Base-by-base conservation (phyloP, 2,888 invertebrate species). In the Pseudococcus longispinus region DNA sequence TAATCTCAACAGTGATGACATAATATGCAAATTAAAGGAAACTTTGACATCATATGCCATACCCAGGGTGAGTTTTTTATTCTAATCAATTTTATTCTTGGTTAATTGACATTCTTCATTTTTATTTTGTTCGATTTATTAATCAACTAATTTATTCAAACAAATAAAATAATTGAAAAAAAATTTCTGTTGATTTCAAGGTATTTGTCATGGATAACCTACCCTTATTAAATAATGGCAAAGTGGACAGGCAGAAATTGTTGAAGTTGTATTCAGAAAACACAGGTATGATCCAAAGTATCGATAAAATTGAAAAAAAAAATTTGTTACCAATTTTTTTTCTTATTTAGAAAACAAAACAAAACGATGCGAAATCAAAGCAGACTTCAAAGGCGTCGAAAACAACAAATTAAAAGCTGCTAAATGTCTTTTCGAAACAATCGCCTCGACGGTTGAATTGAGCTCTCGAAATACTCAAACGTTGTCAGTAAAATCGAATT, bases 181-280 rank as follows among this genome's bases (percentile, higher is more conserved):
- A n/a, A n/a, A 4, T 37, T 37, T 37, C 9, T 37, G 5, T 37
- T 37, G 37, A 37, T 37, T 89, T 90, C 15, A 90, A 93, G 92
- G 93, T 95, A 0, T 93, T 95, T 26, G 91, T 95, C 0, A 91
- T 96, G 15, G 94, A 96, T 26, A 92, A 90, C n/a, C 93, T 97
- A 86, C 97, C 97, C 0, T 91, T 96, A 37, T 91, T 96, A 44
- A 95, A 96, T 0, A 97, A 97, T 90, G 97, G 97, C 0, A 97
- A 97, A 91, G 94, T 95, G 9, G 97, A 97, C 91, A 92, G 97
- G 51, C 96, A 97, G 90, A 91, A 93, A 0, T 90, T 97, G 46
- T 91, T 97, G 85, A 94, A 94, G 89, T 93, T 93, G 90, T 96
- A 95, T 89, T 90, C 90, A 26, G 94, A 95, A 90, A 93, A 93